Base-by-base conservation (phyloP, 2,888 invertebrate species). In the Orthosia incerta region DNA sequence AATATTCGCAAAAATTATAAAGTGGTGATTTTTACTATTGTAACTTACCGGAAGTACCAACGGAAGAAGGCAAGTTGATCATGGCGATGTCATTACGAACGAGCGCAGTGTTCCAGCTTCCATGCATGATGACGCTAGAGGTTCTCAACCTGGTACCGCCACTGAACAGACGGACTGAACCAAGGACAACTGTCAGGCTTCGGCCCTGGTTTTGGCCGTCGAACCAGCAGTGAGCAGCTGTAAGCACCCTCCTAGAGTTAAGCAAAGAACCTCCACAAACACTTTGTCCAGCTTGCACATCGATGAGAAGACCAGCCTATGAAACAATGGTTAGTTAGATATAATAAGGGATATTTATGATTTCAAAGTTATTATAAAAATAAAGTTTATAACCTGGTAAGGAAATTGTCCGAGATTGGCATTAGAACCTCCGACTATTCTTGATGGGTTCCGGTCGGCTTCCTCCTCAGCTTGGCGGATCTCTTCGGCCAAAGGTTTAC, bases 51-150 rank as follows among this genome's bases (percentile, higher is more conserved):
- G 88, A 85, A 1, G 82, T 57, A 5, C 68, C 0, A 4, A 92
- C 88, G 2, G 67, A 0, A 1, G 4, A 55, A 1, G 88, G 82
- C 20, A 94, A 65, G 46, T 79, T 85, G 51, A 93, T 86, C 0
- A 93, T 76, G 50, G 90, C 94, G 9, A 94, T 80, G 65, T 94
- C 94, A 65, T 94, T 93, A 46, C 90, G 89, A 26, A 79, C 76
- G 2, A 86, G 60, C 0, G 3, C 0, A 0, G 94, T 92, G 15
- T 51, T 71, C 93, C 92, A 94, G 71, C 80, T 87, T 2, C 87
- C 84, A 69, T 94, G 94, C 74, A 84, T 76, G 9, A 76, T 79
- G 2, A 94, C 85, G 2, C 67, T 80, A 20, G 85, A 88, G 4
- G 91, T 87, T 0, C 79, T 56, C 0, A 90, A 0, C n/a, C 94